Conservation (phyloP, 2,113 vertebrate genomes). For the Pipa parva region DNA sequence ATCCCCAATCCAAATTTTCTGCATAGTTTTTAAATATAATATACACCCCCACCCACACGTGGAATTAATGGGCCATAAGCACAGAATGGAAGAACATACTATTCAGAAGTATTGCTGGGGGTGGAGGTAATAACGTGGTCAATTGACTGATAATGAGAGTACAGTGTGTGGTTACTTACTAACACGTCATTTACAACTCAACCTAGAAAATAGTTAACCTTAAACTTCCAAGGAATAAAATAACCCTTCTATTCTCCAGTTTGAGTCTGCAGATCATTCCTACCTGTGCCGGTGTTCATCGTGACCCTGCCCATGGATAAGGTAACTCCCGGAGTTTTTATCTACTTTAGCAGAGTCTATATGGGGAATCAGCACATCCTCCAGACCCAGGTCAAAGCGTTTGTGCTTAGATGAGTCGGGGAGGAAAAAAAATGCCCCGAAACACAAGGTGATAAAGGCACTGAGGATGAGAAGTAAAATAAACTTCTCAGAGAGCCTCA, state of each 20-base stretch:
- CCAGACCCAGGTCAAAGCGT: constrained; percentile 93
- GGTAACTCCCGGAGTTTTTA: constrained; percentile 71
- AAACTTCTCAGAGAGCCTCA: constrained; percentile 97
- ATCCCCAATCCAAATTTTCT: too few species aligned
- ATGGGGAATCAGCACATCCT: constrained; percentile 94
- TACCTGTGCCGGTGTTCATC: constrained; percentile 91
- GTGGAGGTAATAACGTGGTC: too few species aligned
- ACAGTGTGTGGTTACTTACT: neutral
- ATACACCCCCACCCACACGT: too few species aligned
- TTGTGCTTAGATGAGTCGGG: constrained; percentile 97
- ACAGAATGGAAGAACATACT: too few species aligned
- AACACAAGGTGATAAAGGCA: constrained; percentile 98
- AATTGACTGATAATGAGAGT: neutral
- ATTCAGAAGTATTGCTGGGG: too few species aligned
- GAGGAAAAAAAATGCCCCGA: constrained; percentile 97
- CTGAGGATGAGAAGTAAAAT: constrained; percentile 98
- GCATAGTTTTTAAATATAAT: too few species aligned
- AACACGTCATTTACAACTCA: neutral
- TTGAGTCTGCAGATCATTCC: constrained; percentile 12
- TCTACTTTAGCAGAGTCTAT: constrained; percentile 84
- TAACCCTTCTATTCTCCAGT: neutral
- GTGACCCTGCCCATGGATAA: constrained; percentile 87
- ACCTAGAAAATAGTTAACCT: neutral
- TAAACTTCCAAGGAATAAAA: neutral
- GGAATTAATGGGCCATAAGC: too few species aligned